phyloP scores from a whole-genome alignment of 2,888 invertebrate species.

The Tenthredo mesomela region DNA sequence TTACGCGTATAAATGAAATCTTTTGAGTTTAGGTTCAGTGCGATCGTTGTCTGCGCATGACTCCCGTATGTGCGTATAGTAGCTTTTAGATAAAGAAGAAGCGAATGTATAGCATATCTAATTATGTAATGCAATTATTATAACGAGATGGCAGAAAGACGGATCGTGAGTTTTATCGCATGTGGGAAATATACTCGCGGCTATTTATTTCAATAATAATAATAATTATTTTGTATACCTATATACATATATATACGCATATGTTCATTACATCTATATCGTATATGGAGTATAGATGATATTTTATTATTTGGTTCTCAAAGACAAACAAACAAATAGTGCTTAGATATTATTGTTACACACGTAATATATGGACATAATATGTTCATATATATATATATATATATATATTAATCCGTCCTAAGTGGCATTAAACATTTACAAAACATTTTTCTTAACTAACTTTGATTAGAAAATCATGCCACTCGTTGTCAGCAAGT shows the following conservation, averaged over 20 bases:
- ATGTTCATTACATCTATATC: too few species aligned
- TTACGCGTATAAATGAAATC: too few species aligned
- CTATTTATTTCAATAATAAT: background rate
- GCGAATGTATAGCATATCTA: too few species aligned
- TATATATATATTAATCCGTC: background rate
- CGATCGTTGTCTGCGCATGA: too few species aligned
- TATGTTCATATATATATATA: background rate
- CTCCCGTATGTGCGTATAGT: too few species aligned
- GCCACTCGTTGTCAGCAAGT: slow-evolving; percentile 29
- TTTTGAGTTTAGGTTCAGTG: too few species aligned
- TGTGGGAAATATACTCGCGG: background rate
- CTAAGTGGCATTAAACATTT: slow-evolving; percentile 22
- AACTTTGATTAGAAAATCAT: slow-evolving; percentile 27
- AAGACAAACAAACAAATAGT: background rate
- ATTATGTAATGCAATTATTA: too few species aligned
- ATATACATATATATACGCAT: too few species aligned
- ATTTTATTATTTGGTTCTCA: too few species aligned
- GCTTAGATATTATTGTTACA: too few species aligned
- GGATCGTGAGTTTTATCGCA: background rate
- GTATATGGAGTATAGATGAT: background rate
- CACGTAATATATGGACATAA: background rate
- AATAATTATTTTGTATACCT: too few species aligned
- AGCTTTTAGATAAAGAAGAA: too few species aligned
- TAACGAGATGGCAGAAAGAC: background rate
- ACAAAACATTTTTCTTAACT: slow-evolving; percentile 30